Evolutionary conservation across 53 echinoderm and acorn worm species (phyloP).

Genomic region (Henricia sp.): DNA sequence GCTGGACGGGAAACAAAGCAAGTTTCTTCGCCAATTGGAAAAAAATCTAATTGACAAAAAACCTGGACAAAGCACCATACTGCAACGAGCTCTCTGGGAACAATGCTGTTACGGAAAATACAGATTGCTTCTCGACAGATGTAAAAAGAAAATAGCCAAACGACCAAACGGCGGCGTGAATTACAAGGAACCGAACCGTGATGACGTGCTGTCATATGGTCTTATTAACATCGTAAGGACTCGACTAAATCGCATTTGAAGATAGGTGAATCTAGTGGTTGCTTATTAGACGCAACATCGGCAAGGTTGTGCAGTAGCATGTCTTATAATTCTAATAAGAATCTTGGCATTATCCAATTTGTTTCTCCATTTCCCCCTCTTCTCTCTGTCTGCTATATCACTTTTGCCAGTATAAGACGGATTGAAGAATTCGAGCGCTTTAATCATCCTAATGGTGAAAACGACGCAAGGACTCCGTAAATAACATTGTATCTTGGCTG

Average conservation of each 20-base stretch:
- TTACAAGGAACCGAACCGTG: neutral
- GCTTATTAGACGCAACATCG: neutral
- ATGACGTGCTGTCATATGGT: conserved; percentile 4
- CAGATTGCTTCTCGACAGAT: conserved; percentile 4
- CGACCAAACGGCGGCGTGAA: neutral
- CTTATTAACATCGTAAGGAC: conserved; percentile 10
- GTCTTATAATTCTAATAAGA: conserved; percentile 31
- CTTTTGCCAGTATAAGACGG: neutral
- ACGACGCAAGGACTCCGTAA: neutral
- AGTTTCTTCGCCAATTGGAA: conserved; percentile 32
- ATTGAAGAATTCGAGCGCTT: neutral
- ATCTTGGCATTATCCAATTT: conserved; percentile 40
- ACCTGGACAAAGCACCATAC: conserved; percentile 29
- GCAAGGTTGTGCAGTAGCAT: conserved; percentile 25
- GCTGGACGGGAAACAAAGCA: conserved; percentile 17
- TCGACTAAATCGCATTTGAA: too few relatives aligned
- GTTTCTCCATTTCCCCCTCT: neutral
- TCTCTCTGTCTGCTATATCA: neutral
- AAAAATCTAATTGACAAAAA: conserved; percentile 45
- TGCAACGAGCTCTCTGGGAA: neutral
- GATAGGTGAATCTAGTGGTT: neutral
- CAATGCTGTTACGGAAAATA: conserved; percentile 14
- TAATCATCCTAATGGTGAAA: conserved; percentile 36
- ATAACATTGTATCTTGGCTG: neutral
- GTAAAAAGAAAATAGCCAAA: conserved; percentile 2